phyloP scores from a whole-genome alignment of 1,140 invertebrate genomes.

The Calliphora vicina region DNA sequence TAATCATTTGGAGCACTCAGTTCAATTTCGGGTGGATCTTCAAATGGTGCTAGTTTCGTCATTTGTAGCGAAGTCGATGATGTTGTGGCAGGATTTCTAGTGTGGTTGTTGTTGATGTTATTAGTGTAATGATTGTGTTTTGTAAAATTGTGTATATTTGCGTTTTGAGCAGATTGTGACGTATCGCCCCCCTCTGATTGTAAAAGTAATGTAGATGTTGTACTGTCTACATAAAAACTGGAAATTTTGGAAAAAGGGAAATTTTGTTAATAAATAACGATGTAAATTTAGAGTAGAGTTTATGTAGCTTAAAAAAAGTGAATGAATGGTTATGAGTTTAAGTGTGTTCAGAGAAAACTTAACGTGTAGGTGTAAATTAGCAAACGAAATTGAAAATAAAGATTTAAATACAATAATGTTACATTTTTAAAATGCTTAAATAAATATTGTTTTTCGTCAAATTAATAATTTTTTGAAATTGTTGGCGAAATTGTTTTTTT shows the following conservation, averaged over 20 bases:
- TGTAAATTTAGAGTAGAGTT: too few species aligned
- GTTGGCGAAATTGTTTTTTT: too few species aligned
- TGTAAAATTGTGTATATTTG: slow-evolving; percentile 7
- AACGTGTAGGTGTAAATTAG: background rate
- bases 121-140: slow-evolving; percentile 6
- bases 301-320: too few species aligned
- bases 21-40: slow-evolving; percentile 34
- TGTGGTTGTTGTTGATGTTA: slow-evolving; percentile 8
- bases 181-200: slow-evolving; percentile 43
- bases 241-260: background rate
- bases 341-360: too few species aligned
- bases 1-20: slow-evolving; percentile 46
- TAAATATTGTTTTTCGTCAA: too few species aligned
- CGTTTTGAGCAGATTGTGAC: slow-evolving; percentile 24
- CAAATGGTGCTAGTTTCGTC: slow-evolving; percentile 42
- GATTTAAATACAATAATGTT: background rate
- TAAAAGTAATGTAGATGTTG: slow-evolving; percentile 48
- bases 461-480: too few species aligned
- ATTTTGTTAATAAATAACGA: too few species aligned
- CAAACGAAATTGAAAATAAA: background rate
- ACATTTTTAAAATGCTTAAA: background rate
- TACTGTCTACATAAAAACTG: slow-evolving; percentile 42
- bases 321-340: too few species aligned
- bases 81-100: background rate
- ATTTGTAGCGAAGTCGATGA: slow-evolving; percentile 49